Conservation (phyloP, 2,797 vertebrate species). For the Lepus oiostolus region DNA sequence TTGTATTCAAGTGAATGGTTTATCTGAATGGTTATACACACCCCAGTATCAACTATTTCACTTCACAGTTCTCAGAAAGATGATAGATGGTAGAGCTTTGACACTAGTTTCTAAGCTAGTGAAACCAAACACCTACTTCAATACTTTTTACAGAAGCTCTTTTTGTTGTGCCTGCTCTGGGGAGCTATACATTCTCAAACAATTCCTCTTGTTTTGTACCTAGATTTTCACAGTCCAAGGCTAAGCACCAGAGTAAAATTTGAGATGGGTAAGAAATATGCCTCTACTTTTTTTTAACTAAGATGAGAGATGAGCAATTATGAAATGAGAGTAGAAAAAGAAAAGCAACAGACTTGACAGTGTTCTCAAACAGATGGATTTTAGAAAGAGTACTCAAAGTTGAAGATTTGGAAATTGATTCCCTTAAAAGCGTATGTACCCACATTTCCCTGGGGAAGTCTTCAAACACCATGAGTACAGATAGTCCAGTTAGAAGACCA, state of each 20-base stretch:
- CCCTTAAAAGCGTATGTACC: not conserved
- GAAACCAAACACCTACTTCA: conserved; percentile 10
- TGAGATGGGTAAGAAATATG: not conserved
- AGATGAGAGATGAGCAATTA: not conserved
- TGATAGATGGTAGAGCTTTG: not conserved
- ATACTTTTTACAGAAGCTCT: not conserved
- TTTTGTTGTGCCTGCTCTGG: not conserved
- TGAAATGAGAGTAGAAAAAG: not conserved
- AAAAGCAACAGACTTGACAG: not conserved
- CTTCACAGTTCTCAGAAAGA: conserved; percentile 24
- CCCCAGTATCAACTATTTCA: not conserved
- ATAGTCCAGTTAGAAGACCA: not conserved
- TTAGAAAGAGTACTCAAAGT: not conserved
- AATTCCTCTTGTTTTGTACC: not conserved
- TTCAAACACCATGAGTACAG: not conserved
- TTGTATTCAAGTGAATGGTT: conserved; percentile 50
- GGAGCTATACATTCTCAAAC: not conserved
- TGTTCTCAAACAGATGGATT: not conserved
- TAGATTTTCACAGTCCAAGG: not conserved
- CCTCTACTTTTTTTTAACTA: not conserved
- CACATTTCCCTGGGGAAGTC: not conserved
- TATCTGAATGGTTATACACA: not conserved
- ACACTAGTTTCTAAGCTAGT: not conserved
- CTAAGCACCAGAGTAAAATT: not conserved
- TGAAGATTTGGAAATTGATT: not conserved